Evolutionary conservation across 2,888 invertebrate species (phyloP).

Genomic region (Anodontia alba): DNA sequence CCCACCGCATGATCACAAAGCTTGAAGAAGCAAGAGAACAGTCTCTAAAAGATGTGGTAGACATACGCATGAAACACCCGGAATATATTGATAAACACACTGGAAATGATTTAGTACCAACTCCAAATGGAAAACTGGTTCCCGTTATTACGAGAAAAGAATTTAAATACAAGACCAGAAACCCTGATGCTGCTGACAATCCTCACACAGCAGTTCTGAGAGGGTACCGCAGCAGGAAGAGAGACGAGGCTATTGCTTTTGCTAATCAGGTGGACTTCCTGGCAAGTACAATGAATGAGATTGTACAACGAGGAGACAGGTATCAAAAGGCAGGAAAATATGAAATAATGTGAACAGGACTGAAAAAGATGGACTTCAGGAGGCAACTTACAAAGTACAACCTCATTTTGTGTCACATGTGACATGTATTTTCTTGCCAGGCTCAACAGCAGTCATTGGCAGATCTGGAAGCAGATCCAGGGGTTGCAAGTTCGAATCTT

Average conservation of each 20-base stretch:
- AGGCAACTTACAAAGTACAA: too few species aligned
- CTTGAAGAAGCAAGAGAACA: constrained; percentile 69
- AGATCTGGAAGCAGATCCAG: too few species aligned
- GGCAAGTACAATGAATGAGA: constrained; percentile 72
- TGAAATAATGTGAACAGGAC: neutral
- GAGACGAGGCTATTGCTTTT: constrained; percentile 69
- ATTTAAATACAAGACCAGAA: constrained; percentile 68
- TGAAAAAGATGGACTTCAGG: too few species aligned
- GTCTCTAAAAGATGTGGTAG: constrained; percentile 66
- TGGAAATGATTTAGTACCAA: constrained; percentile 68
- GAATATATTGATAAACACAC: constrained; percentile 55
- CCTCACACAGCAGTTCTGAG: constrained; percentile 68
- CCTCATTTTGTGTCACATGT: too few species aligned
- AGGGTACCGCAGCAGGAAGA: constrained; percentile 66
- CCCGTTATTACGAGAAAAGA: constrained; percentile 68
- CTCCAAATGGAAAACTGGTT: constrained; percentile 60
- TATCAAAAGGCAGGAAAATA: constrained; percentile 24
- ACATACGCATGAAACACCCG: constrained; percentile 57
- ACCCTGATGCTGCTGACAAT: constrained; percentile 67
- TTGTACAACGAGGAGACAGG: constrained; percentile 60
- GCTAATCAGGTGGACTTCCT: constrained; percentile 68
- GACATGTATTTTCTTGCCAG: too few species aligned
- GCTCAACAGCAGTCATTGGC: too few species aligned
- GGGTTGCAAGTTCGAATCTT: too few species aligned
- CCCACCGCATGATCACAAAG: constrained; percentile 66